Evolutionary conservation across 2,888 invertebrate genomes (phyloP), one percentile per base, ranked within the genome.

Genomic region (Pristionchus japonicus): DNA sequence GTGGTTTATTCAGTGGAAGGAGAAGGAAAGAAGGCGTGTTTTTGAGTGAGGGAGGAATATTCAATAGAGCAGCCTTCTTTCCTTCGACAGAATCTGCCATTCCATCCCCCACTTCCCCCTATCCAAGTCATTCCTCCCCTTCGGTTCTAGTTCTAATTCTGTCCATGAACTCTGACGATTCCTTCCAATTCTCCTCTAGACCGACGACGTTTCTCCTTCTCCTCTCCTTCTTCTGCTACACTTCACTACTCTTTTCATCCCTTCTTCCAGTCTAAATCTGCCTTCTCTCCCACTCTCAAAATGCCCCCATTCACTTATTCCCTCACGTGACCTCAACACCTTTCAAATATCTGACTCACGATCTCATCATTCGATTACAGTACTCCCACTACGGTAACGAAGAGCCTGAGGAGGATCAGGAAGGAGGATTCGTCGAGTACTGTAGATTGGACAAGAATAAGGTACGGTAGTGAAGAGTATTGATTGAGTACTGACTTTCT

Each of bases 371-470:
- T 27, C 47, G n/a, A 23, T 88, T 86, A 43, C 88, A 89, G 89
- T 89, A 89, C 52, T 82, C 88, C 3, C 85, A 52, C 77, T 89
- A 89, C 57, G 89, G 89, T 11, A 80, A 86, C n/a, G 82, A 87
- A 20, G 88, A 89, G 37, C 84, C 64, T n/a, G 86, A 89, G 40
- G 86, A 86, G 34, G 89, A 88, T 67, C 74, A 88, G 23, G 89
- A 89, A 70, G 89, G 89, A n/a, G 88, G 88, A 34, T 80, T 89
- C 34, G 88, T 89, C 0, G 89, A 89, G 82, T 89, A 89, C 82
- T 89, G 89, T 70, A 87, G 89, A 70, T 67, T 89, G 52, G 89
- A 89, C 47, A 87, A 77, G 67, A 64, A 67, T 17, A 86, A 86
- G 52, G 84, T 84, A 47, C 80, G 34, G 43, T 80, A 43, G 43